Conservation (phyloP, 2,888 invertebrate genomes). For the Orthonychiurus folsomi region DNA sequence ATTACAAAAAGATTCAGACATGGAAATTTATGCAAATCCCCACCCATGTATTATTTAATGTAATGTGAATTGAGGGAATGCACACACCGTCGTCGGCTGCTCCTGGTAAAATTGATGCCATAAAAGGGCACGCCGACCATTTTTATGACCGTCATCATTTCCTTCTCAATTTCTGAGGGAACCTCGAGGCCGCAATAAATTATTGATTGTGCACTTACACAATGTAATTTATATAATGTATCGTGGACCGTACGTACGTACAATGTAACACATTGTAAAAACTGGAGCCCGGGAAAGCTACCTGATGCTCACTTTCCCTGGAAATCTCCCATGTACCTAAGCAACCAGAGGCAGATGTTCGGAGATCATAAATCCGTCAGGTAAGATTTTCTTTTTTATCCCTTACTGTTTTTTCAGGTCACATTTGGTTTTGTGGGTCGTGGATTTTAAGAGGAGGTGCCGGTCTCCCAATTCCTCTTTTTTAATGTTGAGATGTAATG, state of each 20-base stretch:
- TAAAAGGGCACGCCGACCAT: not conserved
- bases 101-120: not conserved
- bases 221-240: slow-evolving; percentile 1
- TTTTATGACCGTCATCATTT: not conserved
- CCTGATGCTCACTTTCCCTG: too few species aligned
- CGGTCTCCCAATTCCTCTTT: too few species aligned
- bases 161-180: not conserved
- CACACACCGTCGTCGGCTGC: not conserved
- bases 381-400: not conserved
- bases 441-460: not conserved
- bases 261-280: too few species aligned
- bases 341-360: too few species aligned
- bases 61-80: too few species aligned
- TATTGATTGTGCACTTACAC: not conserved
- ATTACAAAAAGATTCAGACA: not conserved
- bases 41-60: too few species aligned
- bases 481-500: too few species aligned
- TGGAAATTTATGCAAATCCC: not conserved
- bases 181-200: not conserved
- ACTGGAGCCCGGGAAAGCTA: too few species aligned
- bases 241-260: not conserved
- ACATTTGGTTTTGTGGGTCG: not conserved
- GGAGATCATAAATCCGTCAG: not conserved
- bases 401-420: not conserved
- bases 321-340: too few species aligned